These are phyloP conservation scores for Heliconius ethilla DNA, from an alignment of 2,888 invertebrate genomes.

Conservation along the genomic window DNA sequence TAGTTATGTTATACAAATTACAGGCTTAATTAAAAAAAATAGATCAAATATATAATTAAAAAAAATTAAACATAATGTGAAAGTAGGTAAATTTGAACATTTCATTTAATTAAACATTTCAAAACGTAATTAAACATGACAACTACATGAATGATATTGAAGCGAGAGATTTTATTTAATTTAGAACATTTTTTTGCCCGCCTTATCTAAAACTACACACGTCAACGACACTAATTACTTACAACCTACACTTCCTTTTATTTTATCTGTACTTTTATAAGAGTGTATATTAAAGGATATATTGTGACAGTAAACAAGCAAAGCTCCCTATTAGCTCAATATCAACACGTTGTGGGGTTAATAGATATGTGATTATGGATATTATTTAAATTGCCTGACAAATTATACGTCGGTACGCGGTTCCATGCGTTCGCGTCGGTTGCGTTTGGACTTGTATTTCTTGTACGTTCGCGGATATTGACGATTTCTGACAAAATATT, in stretches of 20 bases:
- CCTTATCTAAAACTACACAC: slow-evolving; percentile 11
- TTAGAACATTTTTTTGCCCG: slow-evolving; percentile 14
- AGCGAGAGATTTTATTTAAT: background rate
- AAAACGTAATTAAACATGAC: slow-evolving; percentile 16
- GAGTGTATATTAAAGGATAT: slow-evolving; percentile 30
- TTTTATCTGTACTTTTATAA: slow-evolving; percentile 25
- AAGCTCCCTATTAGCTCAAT: slow-evolving; percentile 73
- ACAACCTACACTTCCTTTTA: slow-evolving; percentile 10
- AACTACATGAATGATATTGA: slow-evolving; percentile 3
- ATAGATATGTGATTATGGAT: slow-evolving; percentile 80
- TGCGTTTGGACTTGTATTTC: slow-evolving; percentile 74
- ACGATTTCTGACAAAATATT: slow-evolving; percentile 42
- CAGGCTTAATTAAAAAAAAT: background rate
- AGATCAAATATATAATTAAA: slow-evolving; percentile 4
- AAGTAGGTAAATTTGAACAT: slow-evolving; percentile 15
- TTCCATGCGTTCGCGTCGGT: slow-evolving; percentile 73
- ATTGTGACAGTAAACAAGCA: slow-evolving; percentile 37
- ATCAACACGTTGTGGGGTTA: slow-evolving; percentile 77
- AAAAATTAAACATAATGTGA: slow-evolving; percentile 12
- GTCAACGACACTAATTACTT: slow-evolving; percentile 19
- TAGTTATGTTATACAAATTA: background rate
- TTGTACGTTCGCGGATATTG: slow-evolving; percentile 62
- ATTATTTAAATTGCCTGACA: slow-evolving; percentile 81
- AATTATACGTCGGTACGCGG: slow-evolving; percentile 76
- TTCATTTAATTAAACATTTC: slow-evolving; percentile 16